These are phyloP conservation scores for Rhagoletis zephyria DNA, from an alignment of 1,140 invertebrate species.

Conservation along the genomic window DNA sequence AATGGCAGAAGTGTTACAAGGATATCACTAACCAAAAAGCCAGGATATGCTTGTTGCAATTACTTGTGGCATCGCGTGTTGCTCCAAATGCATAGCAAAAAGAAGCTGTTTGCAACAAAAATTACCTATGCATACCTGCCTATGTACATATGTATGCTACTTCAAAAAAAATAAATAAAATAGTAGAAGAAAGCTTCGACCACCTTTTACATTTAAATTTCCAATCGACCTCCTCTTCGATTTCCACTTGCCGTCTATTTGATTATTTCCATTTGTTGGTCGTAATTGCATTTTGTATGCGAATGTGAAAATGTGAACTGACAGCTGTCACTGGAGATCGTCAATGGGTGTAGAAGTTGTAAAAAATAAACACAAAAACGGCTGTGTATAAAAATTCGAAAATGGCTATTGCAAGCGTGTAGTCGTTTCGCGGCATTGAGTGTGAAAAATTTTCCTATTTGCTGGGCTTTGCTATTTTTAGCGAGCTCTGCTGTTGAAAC, in stretches of 20 bases:
- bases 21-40: neutral
- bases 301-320: constrained; percentile 19
- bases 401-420: no score
- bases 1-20: constrained; percentile 5
- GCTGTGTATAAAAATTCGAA: no score
- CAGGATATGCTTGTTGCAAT: neutral
- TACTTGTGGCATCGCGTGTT: constrained; percentile 1
- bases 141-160: neutral
- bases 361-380: neutral
- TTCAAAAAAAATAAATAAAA: neutral
- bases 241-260: neutral
- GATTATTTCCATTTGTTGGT: neutral
- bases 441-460: no score
- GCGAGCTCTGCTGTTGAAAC: neutral
- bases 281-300: neutral
- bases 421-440: no score
- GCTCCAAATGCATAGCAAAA: neutral
- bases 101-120: no score
- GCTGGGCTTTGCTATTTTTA: neutral
- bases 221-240: neutral
- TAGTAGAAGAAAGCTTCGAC: neutral
- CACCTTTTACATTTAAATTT: no score
- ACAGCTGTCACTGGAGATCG: neutral
- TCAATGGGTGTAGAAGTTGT: neutral
- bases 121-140: neutral